phyloP scores from a whole-genome alignment of 2,113 vertebrate species.

The Gobius niger region DNA sequence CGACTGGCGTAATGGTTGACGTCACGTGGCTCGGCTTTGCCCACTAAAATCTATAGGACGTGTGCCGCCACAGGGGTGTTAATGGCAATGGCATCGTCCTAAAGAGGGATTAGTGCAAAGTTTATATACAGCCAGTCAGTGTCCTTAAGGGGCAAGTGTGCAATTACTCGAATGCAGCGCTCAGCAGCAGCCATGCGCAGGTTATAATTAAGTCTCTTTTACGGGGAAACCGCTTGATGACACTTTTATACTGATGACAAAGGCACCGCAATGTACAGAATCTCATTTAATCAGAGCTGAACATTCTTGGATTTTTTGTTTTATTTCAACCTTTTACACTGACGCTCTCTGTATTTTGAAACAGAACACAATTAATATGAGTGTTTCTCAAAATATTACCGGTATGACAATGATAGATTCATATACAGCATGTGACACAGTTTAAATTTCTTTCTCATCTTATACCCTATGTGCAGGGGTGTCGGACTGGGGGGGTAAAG shows the following conservation, averaged over 20 bases:
- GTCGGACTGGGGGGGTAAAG: too few species aligned
- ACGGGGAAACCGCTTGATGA: slow-evolving; percentile 1
- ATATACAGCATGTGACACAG: too few species aligned
- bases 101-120: not conserved
- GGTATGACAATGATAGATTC: too few species aligned
- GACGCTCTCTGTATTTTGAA: too few species aligned
- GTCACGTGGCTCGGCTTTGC: not conserved
- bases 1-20: slow-evolving; percentile 6
- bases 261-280: not conserved
- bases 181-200: not conserved
- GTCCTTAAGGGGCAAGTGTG: not conserved
- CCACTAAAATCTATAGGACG: slow-evolving; percentile 6
- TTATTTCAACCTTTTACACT: too few species aligned
- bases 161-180: slow-evolving; percentile 2
- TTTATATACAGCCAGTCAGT: not conserved
- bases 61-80: not conserved
- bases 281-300: not conserved
- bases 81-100: not conserved
- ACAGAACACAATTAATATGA: too few species aligned
- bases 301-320: not conserved
- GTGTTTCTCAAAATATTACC: too few species aligned
- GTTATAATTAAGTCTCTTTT: slow-evolving; percentile 2
- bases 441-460: too few species aligned
- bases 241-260: slow-evolving; percentile 6
- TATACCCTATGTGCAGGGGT: too few species aligned